Conservation (phyloP, 2,888 invertebrate genomes). For the Mellilla xanthometata region DNA sequence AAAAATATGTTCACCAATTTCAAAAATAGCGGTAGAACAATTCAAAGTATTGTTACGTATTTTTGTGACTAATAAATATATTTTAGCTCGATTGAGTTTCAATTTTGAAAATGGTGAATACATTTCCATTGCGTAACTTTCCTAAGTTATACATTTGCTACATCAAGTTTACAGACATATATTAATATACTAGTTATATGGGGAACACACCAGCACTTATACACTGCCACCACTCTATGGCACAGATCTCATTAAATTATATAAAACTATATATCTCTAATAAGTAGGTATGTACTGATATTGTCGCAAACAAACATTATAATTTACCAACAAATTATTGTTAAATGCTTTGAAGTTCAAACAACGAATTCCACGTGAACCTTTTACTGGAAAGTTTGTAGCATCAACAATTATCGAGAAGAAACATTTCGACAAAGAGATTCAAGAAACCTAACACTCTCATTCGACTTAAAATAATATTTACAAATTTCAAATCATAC, state of each 20-base stretch:
- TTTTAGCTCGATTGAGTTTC: background rate
- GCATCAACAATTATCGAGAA: slow-evolving; percentile 48
- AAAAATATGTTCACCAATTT: slow-evolving; percentile 9
- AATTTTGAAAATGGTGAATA: slow-evolving; percentile 31
- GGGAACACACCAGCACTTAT: slow-evolving; percentile 58
- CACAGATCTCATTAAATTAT: slow-evolving; percentile 73
- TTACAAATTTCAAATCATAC: slow-evolving; percentile 77
- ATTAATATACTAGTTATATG: slow-evolving; percentile 68
- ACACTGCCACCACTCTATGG: slow-evolving; percentile 76
- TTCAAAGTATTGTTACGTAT: slow-evolving; percentile 9
- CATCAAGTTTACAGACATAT: slow-evolving; percentile 67
- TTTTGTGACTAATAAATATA: slow-evolving; percentile 4
- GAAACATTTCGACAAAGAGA: slow-evolving; percentile 64
- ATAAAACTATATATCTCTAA: slow-evolving; percentile 37
- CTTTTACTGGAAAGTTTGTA: slow-evolving; percentile 27
- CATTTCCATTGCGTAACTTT: slow-evolving; percentile 45
- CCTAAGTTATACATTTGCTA: slow-evolving; percentile 52
- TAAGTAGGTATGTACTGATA: slow-evolving; percentile 52
- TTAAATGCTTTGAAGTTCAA: slow-evolving; percentile 23
- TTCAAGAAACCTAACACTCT: slow-evolving; percentile 76
- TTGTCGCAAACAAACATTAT: slow-evolving; percentile 41
- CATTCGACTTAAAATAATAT: slow-evolving; percentile 78
- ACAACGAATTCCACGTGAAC: slow-evolving; percentile 19
- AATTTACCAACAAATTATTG: slow-evolving; percentile 28
- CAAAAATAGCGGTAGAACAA: background rate